Base-by-base conservation (phyloP, 2,888 invertebrate genomes). In the Drosophila leonis region DNA sequence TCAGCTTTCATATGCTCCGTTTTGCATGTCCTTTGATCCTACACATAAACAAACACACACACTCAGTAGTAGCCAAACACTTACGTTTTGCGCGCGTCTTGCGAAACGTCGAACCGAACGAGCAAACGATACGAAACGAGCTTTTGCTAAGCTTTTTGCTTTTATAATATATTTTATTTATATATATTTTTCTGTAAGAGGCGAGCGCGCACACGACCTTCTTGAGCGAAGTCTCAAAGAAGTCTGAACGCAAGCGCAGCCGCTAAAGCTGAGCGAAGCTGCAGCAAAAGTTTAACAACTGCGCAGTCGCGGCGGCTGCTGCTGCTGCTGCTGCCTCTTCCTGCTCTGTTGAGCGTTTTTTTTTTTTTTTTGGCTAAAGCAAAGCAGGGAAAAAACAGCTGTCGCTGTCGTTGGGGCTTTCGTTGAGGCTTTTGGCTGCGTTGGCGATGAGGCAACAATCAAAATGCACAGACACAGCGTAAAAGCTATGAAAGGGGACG, bases 161-260 rank as follows among this genome's bases (percentile, higher is more conserved):
- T 13, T 41, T 41, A 2, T 9, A 20, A 52, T 52, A 33, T 52
- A 35, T 15, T 35, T 35, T 15, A 15, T 35, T 35, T 9, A 15
- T 35, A 33, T 52, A 7, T 35, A 35, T 15, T 15, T 52, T 54
- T 33, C 24, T 24, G 4, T 44, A 24, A 10, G 29, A 74, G 67
- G 68, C 77, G 61, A 71, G 68, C 72, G 79, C 65, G 66, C 69
- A 86, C 82, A 84, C 93, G 92, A 93, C 93, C 93, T 93, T 93
- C 93, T 90, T 92, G 92, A 92, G 93, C 92, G 90, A 90, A 89
- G 92, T 92, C 93, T 92, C 92, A 92, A 92, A 93, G 93, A 93
- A 92, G 93, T 93, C 92, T 93, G 92, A 92, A 85, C 88, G 86
- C 85, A 82, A 82, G 84, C 85, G 89, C 86, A 82, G 70, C 54